Evolutionary conservation across 2,797 vertebrate species (phyloP), one percentile per base, ranked within the genome.

Genomic region (Eurystomus glaucurus): DNA sequence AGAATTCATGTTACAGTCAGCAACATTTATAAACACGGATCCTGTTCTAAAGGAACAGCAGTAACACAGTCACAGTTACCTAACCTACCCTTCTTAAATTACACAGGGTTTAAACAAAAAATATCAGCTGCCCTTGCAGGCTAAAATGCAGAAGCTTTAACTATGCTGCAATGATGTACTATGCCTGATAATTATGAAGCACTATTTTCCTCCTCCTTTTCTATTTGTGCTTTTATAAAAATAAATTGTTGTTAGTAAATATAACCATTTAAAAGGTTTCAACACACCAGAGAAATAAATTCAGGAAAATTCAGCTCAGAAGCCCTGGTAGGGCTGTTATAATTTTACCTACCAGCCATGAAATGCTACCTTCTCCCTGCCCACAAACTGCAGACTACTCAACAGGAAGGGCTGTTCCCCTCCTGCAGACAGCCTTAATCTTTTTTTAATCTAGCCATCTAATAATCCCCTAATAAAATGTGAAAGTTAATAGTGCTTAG

Each of bases 51-150:
- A 51, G 57, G 35, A 7, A 43, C 33, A 75, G 13, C 11, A 62
- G 25, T n/a, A 74, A 60, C 11, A 66, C 5, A 64, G 35, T 10
- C 37, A 46, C 41, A 33, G 9, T 55, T 35, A 93, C 29, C 28
- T 61, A 74, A 50, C 8, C 14, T 6, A 54, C 10, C 4, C 25
- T 52, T 76, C 83, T 76, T 29, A 52, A 70, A 9, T 76, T 62
- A 85, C 5, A 21, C 21, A 29, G 4, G 19, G 18, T 88, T 94
- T 57, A 93, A 95, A 93, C 11, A 66, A 60, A 90, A 90, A 88
- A 26, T n/a, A 61, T 26, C 46, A 83, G 21, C 46, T 84, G 41
- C 14, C 22, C 18, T 57, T 65, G 26, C 11, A 65, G n/a, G 23
- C 35, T 78, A 52, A 88, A 87, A 90, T 0, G 1, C 3, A 57